Percentiles rank a stretch among this genome's conserved stretches.
Conservation (phyloP, 2,888 invertebrate genomes). For the Malacosoma neustria region DNA sequence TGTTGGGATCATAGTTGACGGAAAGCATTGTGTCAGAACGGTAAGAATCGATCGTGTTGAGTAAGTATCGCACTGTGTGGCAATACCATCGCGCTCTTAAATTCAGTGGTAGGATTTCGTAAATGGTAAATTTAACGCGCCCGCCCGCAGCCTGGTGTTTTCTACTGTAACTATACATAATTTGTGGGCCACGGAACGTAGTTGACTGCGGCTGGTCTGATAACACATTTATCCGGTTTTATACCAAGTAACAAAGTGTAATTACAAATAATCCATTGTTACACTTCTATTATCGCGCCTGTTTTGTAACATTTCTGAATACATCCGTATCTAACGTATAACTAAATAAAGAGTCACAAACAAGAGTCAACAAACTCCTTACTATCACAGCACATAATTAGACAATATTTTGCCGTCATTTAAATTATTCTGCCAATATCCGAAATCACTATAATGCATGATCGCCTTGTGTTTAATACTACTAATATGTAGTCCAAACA, state of each 20-base stretch:
- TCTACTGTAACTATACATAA: constrained; percentile 62
- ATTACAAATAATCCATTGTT: constrained; percentile 22
- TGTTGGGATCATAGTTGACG: too few species aligned
- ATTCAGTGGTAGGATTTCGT: constrained; percentile 70
- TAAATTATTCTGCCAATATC: not conserved
- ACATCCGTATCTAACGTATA: not conserved
- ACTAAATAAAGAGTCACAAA: too few species aligned
- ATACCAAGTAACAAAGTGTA: constrained; percentile 6
- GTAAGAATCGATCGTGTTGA: constrained; percentile 52
- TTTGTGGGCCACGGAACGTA: constrained; percentile 60
- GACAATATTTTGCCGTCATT: constrained; percentile 2
- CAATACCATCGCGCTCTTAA: constrained; percentile 59
- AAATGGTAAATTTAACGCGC: constrained; percentile 68
- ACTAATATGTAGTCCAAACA: too few species aligned
- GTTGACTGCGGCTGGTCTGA: constrained; percentile 21
- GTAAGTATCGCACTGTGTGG: constrained; percentile 53
- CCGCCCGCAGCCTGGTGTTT: constrained; percentile 60
- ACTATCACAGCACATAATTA: constrained; percentile 1
- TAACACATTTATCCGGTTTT: constrained; percentile 22
- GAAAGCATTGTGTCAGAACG: constrained; percentile 39
- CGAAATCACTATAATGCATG: too few species aligned
- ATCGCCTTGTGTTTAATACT: too few species aligned
- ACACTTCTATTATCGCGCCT: constrained; percentile 1
- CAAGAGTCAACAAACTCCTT: not conserved
- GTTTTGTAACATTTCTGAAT: not conserved